These are phyloP conservation scores for Brachypteracias leptosomus DNA, from an alignment of 2,113 vertebrate species.

Conservation along the genomic window DNA sequence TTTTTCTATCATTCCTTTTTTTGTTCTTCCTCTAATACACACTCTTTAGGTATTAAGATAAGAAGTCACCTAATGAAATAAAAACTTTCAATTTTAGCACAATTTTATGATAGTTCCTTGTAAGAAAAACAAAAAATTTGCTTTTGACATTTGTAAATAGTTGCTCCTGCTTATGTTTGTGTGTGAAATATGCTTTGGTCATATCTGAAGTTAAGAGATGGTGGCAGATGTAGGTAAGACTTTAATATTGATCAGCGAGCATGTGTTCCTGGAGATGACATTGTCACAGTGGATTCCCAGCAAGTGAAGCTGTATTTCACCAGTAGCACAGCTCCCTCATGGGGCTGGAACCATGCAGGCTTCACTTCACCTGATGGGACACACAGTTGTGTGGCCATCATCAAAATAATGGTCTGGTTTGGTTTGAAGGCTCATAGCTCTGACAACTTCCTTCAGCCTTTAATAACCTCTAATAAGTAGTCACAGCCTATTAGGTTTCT, in stretches of 20 bases:
- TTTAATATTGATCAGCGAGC: background rate
- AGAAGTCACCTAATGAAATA: background rate
- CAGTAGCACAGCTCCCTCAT: no score
- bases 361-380: no score
- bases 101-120: background rate
- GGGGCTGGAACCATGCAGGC: background rate
- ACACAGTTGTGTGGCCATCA: no score
- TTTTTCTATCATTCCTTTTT: background rate
- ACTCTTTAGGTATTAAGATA: background rate
- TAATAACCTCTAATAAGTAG: background rate
- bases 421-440: background rate
- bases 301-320: background rate
- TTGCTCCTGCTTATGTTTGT: background rate
- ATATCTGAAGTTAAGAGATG: background rate
- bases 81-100: background rate
- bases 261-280: background rate
- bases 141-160: background rate
- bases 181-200: background rate
- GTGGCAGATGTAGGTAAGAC: background rate
- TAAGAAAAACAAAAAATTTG: background rate
- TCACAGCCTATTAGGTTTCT: background rate
- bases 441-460: background rate
- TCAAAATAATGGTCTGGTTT: background rate
- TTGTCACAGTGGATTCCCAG: background rate
- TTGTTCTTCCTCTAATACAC: background rate